A percentile compares a stretch with the other conserved stretches of the same genome.
These are phyloP conservation scores for Sebastes cheni DNA, from an alignment of 2,797 vertebrate species.

Conservation along the genomic window DNA sequence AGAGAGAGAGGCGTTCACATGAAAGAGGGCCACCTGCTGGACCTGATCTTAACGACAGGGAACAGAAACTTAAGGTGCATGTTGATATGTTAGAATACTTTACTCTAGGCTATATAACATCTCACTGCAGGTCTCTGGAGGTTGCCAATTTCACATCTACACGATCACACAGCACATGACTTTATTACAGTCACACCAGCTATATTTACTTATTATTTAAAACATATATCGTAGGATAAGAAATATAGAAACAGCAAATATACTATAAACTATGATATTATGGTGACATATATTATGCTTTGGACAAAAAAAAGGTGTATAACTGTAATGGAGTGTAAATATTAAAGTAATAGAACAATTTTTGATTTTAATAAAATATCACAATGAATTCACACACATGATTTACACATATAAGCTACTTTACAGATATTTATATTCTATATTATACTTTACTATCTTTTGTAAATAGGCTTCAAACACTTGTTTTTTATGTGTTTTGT, in stretches of 20 bases:
- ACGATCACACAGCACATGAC: not conserved
- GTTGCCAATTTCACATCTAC: not conserved
- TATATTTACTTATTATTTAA: not conserved
- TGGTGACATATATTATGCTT: not conserved
- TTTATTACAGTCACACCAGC: not conserved
- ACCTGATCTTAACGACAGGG: not conserved
- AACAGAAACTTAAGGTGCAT: conserved; percentile 11
- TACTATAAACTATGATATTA: not conserved
- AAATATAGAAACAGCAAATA: not conserved
- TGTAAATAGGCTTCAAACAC: not conserved
- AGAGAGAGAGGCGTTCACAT: conserved; percentile 24
- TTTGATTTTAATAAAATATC: not conserved
- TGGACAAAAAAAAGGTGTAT: no score
- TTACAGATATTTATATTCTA: not conserved
- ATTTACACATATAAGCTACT: not conserved
- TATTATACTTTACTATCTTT: not conserved
- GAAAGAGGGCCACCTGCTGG: conserved; percentile 77
- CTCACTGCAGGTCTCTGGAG: not conserved
- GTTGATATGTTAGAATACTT: conserved; percentile 20
- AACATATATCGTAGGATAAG: not conserved
- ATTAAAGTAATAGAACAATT: not conserved
- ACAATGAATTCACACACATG: not conserved
- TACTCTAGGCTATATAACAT: not conserved
- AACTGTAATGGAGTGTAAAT: not conserved
- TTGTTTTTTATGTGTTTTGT: no score